These are phyloP conservation scores for Thyatira batis DNA, from an alignment of 2,888 invertebrate genomes.

Conservation along the genomic window DNA sequence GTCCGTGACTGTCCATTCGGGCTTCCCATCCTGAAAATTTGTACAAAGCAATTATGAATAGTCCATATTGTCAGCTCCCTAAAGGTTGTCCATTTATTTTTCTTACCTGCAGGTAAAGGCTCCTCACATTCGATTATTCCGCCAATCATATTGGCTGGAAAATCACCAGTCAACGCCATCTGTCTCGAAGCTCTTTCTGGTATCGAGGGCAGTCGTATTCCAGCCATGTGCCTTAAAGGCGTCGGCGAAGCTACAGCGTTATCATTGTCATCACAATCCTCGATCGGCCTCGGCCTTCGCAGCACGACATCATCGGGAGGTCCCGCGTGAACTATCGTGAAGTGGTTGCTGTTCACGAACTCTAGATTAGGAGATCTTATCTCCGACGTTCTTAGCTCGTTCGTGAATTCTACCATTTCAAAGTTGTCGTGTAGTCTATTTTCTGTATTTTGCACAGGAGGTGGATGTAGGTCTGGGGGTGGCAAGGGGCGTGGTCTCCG, in stretches of 20 bases:
- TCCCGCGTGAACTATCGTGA: conserved; percentile 78
- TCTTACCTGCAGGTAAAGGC: conserved; percentile 92
- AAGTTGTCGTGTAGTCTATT: conserved; percentile 61
- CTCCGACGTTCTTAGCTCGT: conserved; percentile 75
- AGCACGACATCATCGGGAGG: conserved; percentile 77
- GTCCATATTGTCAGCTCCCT: neutral
- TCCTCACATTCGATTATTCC: conserved; percentile 87
- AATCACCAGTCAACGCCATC: conserved; percentile 81
- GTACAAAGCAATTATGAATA: neutral
- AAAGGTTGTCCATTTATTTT: neutral
- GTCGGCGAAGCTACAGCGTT: conserved; percentile 81
- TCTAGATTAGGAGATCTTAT: conserved; percentile 80
- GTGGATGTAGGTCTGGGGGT: conserved; percentile 79
- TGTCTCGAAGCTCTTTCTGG: conserved; percentile 86
- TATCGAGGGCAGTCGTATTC: conserved; percentile 90
- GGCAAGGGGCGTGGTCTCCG: conserved; percentile 84
- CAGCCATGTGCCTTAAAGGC: conserved; percentile 86
- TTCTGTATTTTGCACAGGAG: conserved; percentile 70
- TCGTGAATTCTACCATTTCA: conserved; percentile 76
- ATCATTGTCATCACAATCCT: conserved; percentile 72
- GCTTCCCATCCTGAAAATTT: conserved; percentile 94
- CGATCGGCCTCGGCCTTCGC: conserved; percentile 65
- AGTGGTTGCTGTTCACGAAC: conserved; percentile 81
- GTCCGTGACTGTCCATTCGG: conserved; percentile 96
- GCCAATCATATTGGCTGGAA: conserved; percentile 79